Conservation (phyloP, 1,140 invertebrate genomes). For the Glossosoma conforme region DNA sequence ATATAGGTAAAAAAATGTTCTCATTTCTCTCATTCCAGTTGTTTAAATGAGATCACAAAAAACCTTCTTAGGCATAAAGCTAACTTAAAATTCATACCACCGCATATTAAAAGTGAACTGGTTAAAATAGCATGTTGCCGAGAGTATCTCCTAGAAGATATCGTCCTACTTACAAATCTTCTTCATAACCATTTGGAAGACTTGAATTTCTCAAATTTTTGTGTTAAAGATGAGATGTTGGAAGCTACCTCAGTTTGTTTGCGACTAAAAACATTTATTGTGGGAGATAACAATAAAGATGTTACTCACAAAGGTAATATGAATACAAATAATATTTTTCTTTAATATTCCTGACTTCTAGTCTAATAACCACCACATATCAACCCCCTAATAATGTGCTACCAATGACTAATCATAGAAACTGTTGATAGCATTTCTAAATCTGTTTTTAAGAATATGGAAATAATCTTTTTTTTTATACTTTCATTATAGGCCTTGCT, state of each 20-base stretch:
- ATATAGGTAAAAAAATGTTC: no score
- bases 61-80: background rate
- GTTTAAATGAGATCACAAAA: constrained; percentile 4
- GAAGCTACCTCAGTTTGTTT: constrained; percentile 3
- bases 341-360: no score
- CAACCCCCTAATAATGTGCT: no score
- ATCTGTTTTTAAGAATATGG: background rate
- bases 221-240: constrained; percentile 13
- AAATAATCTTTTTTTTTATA: background rate
- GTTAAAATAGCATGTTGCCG: constrained; percentile 5
- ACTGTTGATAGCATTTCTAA: no score
- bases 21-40: constrained; percentile 5
- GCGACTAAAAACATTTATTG: constrained; percentile 9
- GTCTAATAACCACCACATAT: no score
- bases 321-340: no score
- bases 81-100: constrained; percentile 8
- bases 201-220: constrained; percentile 11
- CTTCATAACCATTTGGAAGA: constrained; percentile 13
- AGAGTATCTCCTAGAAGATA: constrained; percentile 12
- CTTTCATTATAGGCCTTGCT: constrained; percentile 9
- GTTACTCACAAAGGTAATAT: constrained; percentile 16
- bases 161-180: constrained; percentile 11
- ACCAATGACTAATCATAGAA: no score
- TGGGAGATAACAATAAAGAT: constrained; percentile 2
- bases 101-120: constrained; percentile 8